phyloP scores from a whole-genome alignment of 2,113 vertebrate species.

The Tragelaphus scriptus region DNA sequence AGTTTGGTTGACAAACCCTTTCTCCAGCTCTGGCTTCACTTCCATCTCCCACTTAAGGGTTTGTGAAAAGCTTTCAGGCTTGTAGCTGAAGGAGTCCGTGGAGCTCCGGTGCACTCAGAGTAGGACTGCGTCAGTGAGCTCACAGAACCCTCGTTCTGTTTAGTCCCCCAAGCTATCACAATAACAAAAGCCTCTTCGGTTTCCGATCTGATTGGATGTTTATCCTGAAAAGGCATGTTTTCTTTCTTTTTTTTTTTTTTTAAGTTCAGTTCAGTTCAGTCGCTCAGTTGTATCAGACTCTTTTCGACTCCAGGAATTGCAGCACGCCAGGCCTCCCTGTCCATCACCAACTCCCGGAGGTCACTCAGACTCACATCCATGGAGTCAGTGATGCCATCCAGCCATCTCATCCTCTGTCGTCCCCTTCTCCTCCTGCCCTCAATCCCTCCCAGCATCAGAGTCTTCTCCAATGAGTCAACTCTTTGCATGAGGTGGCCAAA shows the following conservation, averaged over 20 bases:
- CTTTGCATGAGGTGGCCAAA: too few relatives aligned
- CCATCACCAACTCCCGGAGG: too few relatives aligned
- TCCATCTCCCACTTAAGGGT: not conserved
- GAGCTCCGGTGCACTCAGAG: not conserved
- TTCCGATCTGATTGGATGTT: not conserved
- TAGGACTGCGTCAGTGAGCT: not conserved
- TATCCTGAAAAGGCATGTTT: not conserved
- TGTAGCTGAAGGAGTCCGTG: rapidly evolving
- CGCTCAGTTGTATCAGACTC: too few relatives aligned
- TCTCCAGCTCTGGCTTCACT: not conserved
- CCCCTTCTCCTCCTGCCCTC: too few relatives aligned
- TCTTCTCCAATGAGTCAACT: too few relatives aligned
- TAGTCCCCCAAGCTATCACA: not conserved
- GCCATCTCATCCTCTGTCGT: too few relatives aligned
- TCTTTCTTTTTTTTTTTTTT: not conserved
- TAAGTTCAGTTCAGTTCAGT: too few relatives aligned
- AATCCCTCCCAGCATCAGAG: too few relatives aligned
- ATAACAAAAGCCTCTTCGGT: not conserved
- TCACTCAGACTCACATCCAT: too few relatives aligned
- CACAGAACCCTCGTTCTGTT: not conserved
- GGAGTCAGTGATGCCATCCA: too few relatives aligned
- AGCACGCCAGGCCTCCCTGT: too few relatives aligned
- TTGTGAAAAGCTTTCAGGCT: not conserved
- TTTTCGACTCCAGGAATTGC: too few relatives aligned
- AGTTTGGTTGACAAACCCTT: not conserved